Evolutionary conservation across 2,797 vertebrate species (phyloP).

Genomic region (Naso thynnoides): DNA sequence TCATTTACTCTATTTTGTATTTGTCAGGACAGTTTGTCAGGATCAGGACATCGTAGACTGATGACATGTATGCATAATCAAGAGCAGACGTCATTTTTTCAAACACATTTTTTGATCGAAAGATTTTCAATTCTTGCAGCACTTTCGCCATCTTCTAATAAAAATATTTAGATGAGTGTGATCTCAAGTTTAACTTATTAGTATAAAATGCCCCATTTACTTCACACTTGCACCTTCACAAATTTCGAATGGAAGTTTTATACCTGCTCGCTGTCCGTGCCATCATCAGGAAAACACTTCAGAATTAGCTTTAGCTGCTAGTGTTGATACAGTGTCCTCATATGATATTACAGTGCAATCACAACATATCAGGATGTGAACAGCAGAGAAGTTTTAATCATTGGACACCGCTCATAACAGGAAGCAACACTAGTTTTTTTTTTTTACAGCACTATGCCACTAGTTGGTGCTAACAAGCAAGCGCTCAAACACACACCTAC

Average conservation of each 20-base stretch:
- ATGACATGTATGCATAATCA: background rate
- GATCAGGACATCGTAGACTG: background rate
- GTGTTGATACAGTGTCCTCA: conserved; percentile 75
- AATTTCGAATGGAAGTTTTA: no score
- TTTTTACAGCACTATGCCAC: background rate
- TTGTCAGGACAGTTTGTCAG: background rate
- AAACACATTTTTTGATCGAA: background rate
- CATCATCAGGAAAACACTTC: background rate
- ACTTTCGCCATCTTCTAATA: no score
- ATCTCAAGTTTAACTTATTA: no score
- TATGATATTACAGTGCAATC: conserved; percentile 75
- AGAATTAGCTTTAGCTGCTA: background rate
- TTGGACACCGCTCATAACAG: conserved; percentile 60
- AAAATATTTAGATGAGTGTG: no score
- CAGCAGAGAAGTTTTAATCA: conserved; percentile 85
- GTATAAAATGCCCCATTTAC: no score
- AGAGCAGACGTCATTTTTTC: background rate
- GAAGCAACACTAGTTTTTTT: background rate
- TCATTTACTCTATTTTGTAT: background rate
- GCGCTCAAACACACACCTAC: background rate
- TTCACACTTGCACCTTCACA: no score
- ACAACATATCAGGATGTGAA: conserved; percentile 84
- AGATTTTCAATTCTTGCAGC: background rate
- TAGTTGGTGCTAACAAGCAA: conserved; percentile 3
- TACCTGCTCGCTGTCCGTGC: background rate